Evolutionary conservation across 1,140 invertebrate genomes (phyloP).

Genomic region (Bombus waltoni): DNA sequence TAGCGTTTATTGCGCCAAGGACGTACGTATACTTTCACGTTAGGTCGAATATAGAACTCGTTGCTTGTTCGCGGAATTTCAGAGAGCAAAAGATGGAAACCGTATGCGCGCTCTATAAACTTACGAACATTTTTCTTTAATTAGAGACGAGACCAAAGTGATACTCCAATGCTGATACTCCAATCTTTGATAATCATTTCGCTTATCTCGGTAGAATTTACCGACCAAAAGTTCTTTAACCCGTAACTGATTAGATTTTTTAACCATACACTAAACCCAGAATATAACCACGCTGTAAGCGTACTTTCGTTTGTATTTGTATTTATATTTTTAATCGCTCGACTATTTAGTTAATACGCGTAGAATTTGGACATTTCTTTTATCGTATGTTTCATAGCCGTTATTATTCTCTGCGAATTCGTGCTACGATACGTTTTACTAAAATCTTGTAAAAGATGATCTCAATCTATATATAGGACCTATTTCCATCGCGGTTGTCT

Average conservation of each 20-base stretch:
- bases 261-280: too few relatives aligned
- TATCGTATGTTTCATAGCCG: not conserved
- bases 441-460: too few relatives aligned
- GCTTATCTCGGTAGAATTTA: too few relatives aligned
- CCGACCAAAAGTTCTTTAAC: too few relatives aligned
- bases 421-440: too few relatives aligned
- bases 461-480: too few relatives aligned
- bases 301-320: too few relatives aligned
- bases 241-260: too few relatives aligned
- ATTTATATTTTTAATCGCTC: not conserved
- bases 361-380: not conserved
- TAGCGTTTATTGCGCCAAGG: constrained; percentile 43
- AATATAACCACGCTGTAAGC: too few relatives aligned
- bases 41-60: constrained; percentile 32
- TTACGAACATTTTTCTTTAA: not conserved
- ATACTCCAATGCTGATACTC: too few relatives aligned
- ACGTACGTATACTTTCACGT: constrained; percentile 44
- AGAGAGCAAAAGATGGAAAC: constrained; percentile 20
- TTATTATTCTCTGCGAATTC: not conserved
- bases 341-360: not conserved
- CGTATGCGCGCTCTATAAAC: not conserved
- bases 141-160: not conserved
- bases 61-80: constrained; percentile 15
- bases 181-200: too few relatives aligned
- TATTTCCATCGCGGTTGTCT: too few relatives aligned